Base-by-base conservation (phyloP, 2,797 vertebrate species). In the Acipenser oxyrinchus region DNA sequence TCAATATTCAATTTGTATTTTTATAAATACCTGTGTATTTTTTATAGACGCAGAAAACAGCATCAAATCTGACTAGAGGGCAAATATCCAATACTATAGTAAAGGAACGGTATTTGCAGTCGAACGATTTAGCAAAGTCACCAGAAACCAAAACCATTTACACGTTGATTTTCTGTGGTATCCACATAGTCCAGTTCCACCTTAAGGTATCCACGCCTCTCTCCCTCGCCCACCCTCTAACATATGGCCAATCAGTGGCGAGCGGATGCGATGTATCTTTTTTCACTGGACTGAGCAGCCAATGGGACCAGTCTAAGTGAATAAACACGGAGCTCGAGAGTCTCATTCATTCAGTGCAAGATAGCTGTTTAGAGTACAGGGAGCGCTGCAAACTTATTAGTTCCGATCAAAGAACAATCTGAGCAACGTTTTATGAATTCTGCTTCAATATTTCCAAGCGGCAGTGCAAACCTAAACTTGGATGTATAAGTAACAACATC, bases 231-330 rank as follows among this genome's bases (percentile, higher is more conserved):
- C 81, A 70, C 80, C 82, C 84, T 80, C 75, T 76, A 78, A 78
- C 84, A 81, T 82, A 78, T 82, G 86, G 77, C 91, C 89, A 91
- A 90, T 88, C 87, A 87, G 83, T 82, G 78, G 80, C 72, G 83
- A 89, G 82, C 87, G 88, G 88, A 90, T 86, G 87, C 86, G 79
- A 78, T 83, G 87, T 87, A 87, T 91, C 87, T 87, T 83, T 84
- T 89, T 89, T 86, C 87, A 88, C 84, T 69, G 81, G 77, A 65
- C 69, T 78, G 79, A 79, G 77, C 81, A 87, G 84, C 89, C 88
- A 87, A 88, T 89, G 82, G 86, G 84, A 87, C 77, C 71, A 61
- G 79, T 74, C 78, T 72, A 71, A 75, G 71, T 60, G 80, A 82
- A 87, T 86, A 84, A 88, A 88, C 87, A 83, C 82, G 64, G 79